A percentile compares a stretch with the other conserved stretches of the same genome.
Evolutionary conservation across 2,888 invertebrate species (phyloP).

Genomic region (Blastobasis adustella): DNA sequence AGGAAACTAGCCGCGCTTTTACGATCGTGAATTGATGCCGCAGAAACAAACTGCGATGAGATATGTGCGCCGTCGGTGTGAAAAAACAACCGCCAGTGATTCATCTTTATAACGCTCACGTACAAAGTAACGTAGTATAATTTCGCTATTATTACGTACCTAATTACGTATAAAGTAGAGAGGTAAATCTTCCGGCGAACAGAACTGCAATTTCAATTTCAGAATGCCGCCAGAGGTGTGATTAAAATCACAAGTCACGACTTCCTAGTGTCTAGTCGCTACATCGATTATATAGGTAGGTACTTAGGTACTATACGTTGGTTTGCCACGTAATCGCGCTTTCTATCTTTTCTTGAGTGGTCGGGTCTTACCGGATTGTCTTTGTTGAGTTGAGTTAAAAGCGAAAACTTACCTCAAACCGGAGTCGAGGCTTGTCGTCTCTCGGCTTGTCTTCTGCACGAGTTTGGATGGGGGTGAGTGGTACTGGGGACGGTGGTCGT

Average conservation of each 20-base stretch:
- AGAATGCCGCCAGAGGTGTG: conserved; percentile 1
- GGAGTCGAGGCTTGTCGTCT: conserved; percentile 53
- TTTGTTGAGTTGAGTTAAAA: neutral
- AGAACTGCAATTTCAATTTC: no score
- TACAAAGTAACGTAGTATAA: no score
- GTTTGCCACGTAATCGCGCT: conserved; percentile 6
- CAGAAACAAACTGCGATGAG: conserved; percentile 34
- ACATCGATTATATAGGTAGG: neutral
- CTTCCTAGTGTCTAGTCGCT: conserved; percentile 8
- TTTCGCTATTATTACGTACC: no score
- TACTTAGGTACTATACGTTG: neutral
- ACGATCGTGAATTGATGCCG: conserved; percentile 35
- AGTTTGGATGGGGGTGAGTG: conserved; percentile 31
- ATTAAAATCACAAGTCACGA: conserved; percentile 40
- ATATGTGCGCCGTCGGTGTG: no score
- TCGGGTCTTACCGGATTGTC: neutral
- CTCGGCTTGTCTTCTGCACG: neutral
- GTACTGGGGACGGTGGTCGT: conserved; percentile 28
- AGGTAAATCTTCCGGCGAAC: no score
- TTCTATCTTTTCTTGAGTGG: conserved; percentile 5
- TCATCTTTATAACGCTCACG: no score
- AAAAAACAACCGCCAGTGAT: no score
- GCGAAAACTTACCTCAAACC: conserved; percentile 53
- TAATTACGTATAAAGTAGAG: no score
- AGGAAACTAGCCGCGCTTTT: conserved; percentile 65